Conservation (phyloP, 2,888 invertebrate species). For the Drosophila cyrtoloma region DNA sequence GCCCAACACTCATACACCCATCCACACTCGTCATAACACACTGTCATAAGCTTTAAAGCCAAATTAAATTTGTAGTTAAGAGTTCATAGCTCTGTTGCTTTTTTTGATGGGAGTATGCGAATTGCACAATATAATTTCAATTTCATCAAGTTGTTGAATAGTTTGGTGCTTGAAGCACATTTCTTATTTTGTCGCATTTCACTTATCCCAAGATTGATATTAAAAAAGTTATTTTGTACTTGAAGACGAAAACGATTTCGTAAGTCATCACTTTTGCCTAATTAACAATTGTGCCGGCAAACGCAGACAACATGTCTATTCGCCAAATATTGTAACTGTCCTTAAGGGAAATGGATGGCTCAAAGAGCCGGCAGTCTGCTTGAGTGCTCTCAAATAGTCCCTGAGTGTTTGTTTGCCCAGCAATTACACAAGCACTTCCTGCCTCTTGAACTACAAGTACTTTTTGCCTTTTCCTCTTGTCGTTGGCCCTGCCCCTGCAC, state of each 20-base stretch:
- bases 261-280: slow-evolving; percentile 22
- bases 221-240: slow-evolving; percentile 29
- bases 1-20: slow-evolving; percentile 6
- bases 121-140: slow-evolving; percentile 10
- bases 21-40: neutral
- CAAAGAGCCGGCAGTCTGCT: slow-evolving; percentile 21
- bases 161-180: neutral
- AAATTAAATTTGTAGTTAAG: slow-evolving; percentile 32
- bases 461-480: slow-evolving; percentile 10
- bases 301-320: slow-evolving; percentile 11
- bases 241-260: slow-evolving; percentile 14
- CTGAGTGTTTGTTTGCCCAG: slow-evolving; percentile 51
- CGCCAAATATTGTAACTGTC: slow-evolving; percentile 8
- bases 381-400: slow-evolving; percentile 36
- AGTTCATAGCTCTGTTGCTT: slow-evolving; percentile 29
- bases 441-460: slow-evolving; percentile 22
- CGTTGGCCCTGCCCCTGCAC: slow-evolving; percentile 1
- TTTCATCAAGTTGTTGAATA: slow-evolving; percentile 5
- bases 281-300: slow-evolving; percentile 34
- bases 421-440: slow-evolving; percentile 55
- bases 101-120: slow-evolving; percentile 14
- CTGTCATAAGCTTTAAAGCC: slow-evolving; percentile 15
- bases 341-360: slow-evolving; percentile 25
- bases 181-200: neutral
- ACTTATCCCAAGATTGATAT: slow-evolving; percentile 15